A percentile compares a stretch with the other conserved stretches of the same genome.
These are phyloP conservation scores for Urosaurus nigricauda DNA, from an alignment of 2,797 vertebrate species.

Conservation along the genomic window DNA sequence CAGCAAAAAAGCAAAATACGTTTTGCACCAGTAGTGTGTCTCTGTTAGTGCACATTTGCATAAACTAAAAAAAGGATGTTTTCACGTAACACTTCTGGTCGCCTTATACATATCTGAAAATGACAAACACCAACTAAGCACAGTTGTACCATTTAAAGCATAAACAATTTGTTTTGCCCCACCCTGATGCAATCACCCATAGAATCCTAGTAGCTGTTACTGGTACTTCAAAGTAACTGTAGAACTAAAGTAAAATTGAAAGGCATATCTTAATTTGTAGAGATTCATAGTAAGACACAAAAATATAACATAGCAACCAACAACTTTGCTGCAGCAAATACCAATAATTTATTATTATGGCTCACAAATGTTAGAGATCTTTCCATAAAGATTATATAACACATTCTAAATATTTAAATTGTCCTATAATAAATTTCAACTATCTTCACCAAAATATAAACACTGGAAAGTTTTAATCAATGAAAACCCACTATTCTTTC, in stretches of 20 bases:
- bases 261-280: conserved; percentile 14
- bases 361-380: conserved; percentile 35
- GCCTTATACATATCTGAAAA: conserved; percentile 41
- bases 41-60: conserved; percentile 51
- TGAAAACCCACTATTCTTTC: conserved; percentile 1
- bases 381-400: conserved; percentile 23
- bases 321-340: conserved; percentile 45
- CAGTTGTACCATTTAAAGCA: conserved; percentile 35
- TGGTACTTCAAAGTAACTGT: conserved; percentile 36
- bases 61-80: conserved; percentile 54
- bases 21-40: conserved; percentile 26
- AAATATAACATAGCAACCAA: neutral
- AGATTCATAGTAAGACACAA: conserved; percentile 5
- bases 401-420: neutral
- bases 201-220: conserved; percentile 11
- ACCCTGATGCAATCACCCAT: conserved; percentile 7
- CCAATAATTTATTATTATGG: conserved; percentile 3
- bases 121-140: conserved; percentile 48
- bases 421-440: conserved; percentile 6
- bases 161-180: conserved; percentile 46
- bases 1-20: conserved; percentile 61
- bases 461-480: neutral
- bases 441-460: too few species aligned
- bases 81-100: conserved; percentile 64
- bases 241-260: conserved; percentile 30